Percentiles rank a stretch among this genome's conserved stretches.
These are phyloP conservation scores for Cerastis leucographa DNA, from an alignment of 2,888 invertebrate genomes.

Conservation along the genomic window DNA sequence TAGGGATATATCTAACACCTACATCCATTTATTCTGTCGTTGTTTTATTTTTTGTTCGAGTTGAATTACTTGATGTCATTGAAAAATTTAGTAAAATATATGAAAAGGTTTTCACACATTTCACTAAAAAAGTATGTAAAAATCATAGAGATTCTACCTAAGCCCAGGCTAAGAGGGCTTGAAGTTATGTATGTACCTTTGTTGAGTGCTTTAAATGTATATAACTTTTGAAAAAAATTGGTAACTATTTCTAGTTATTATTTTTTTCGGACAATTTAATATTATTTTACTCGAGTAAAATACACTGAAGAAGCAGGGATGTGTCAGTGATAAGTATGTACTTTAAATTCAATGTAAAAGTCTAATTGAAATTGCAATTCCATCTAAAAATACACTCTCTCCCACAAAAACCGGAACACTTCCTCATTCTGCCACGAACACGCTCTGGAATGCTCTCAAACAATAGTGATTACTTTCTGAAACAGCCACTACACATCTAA, in stretches of 20 bases:
- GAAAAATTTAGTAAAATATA: constrained; percentile 1
- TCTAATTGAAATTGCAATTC: background rate
- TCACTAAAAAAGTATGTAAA: background rate
- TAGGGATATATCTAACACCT: constrained; percentile 46
- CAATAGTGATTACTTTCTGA: constrained; percentile 50
- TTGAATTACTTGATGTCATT: background rate
- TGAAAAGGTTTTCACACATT: background rate
- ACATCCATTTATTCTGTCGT: constrained; percentile 44
- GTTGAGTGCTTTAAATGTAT: background rate
- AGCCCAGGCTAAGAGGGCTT: background rate
- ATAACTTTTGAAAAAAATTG: background rate
- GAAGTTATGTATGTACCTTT: background rate
- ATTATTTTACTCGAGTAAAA: background rate
- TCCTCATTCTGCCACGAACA: constrained; percentile 27
- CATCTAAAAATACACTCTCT: constrained; percentile 16
- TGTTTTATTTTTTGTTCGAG: constrained; percentile 35
- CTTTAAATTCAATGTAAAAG: background rate
- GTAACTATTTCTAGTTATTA: too few species aligned
- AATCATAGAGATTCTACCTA: background rate
- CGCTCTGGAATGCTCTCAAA: constrained; percentile 40
- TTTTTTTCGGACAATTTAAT: background rate
- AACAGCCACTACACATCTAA: constrained; percentile 51
- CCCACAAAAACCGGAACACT: constrained; percentile 26
- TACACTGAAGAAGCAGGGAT: background rate
- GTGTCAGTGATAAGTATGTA: background rate